Base-by-base conservation (phyloP, 2,113 vertebrate genomes). In the Leucosticte australis region DNA sequence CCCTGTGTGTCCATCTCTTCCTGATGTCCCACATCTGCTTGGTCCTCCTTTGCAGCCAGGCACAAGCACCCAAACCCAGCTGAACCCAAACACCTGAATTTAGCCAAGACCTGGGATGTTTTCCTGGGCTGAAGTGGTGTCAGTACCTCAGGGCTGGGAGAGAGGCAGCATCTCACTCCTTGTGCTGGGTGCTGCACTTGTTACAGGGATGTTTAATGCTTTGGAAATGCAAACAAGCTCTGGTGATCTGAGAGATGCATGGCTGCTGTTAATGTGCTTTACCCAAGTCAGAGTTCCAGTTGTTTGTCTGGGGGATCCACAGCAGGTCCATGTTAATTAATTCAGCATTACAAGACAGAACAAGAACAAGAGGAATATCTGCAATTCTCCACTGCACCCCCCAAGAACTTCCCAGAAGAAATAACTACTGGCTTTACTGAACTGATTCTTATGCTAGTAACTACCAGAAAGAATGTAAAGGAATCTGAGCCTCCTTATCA, bases 331-430 rank as follows among this genome's bases (percentile, higher is more conserved):
- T 55, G 64, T 78, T 83, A 68, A 86, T 78, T 73, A 92, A 70
- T 94, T 90, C 64, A 70, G 17, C 77, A 27, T 67, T 87, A 69
- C 56, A 62, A 68, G 65, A 8, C 7, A 75, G 63, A 84, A 50
- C 52, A 87, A 60, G 73, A 60, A 19, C 46, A 28, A 53, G 49
- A 83, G 44, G 75, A 91, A 50, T 44, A 67, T 18, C 24, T 67
- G 17, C 31, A 80, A 39, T 81, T 81, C 49, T 75, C 71, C 56
- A 1, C 53, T 78, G 50, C 13, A 52, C 8, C 56, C 50, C 26
- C n/a, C 22, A 55, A 74, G 68, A 70, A 75, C 68, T 83, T 71
- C 88, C 88, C 94, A 64, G 64, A 75, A 92, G 92, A 79, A 91
- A 94, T 47, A 74, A 33, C 52, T 60, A 3, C 63, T 80, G 55